Percentiles rank a stretch among this genome's conserved stretches.
Evolutionary conservation across 2,888 invertebrate species (phyloP).

Genomic region (Hermaeophaga mercurialis): DNA sequence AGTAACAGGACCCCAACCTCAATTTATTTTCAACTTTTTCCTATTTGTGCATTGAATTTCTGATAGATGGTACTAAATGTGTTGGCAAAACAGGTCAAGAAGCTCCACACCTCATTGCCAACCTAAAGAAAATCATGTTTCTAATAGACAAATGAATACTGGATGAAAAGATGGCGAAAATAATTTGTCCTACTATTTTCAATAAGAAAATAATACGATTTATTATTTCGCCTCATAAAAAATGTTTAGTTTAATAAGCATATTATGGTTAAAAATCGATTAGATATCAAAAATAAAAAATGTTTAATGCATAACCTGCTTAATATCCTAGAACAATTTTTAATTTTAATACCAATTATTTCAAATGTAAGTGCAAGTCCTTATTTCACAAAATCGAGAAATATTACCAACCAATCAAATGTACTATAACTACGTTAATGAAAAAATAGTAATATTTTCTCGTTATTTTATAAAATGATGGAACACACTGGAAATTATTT

Average conservation of each 20-base stretch:
- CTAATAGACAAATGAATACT: slow-evolving; percentile 11
- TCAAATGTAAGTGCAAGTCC: slow-evolving; percentile 22
- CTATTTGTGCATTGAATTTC: too few species aligned
- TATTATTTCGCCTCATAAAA: slow-evolving; percentile 1
- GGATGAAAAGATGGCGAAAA: background rate
- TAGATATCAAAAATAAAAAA: too few species aligned
- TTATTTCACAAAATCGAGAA: slow-evolving; percentile 12
- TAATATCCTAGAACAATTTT: background rate
- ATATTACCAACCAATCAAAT: too few species aligned
- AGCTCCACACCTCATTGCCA: slow-evolving; percentile 37
- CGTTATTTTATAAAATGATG: background rate
- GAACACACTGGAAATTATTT: slow-evolving; percentile 18
- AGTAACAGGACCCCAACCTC: too few species aligned
- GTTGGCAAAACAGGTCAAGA: slow-evolving; percentile 33
- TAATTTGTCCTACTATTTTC: too few species aligned
- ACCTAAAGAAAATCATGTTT: slow-evolving; percentile 39
- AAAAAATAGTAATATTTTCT: background rate
- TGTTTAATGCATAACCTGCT: background rate
- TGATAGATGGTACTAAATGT: slow-evolving; percentile 4
- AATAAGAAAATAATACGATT: background rate
- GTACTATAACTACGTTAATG: background rate
- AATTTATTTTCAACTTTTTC: too few species aligned
- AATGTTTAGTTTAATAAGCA: background rate
- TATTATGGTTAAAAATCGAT: background rate
- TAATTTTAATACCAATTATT: slow-evolving; percentile 27